phyloP scores from a whole-genome alignment of 2,113 vertebrate species.

The Carassius carassius region DNA sequence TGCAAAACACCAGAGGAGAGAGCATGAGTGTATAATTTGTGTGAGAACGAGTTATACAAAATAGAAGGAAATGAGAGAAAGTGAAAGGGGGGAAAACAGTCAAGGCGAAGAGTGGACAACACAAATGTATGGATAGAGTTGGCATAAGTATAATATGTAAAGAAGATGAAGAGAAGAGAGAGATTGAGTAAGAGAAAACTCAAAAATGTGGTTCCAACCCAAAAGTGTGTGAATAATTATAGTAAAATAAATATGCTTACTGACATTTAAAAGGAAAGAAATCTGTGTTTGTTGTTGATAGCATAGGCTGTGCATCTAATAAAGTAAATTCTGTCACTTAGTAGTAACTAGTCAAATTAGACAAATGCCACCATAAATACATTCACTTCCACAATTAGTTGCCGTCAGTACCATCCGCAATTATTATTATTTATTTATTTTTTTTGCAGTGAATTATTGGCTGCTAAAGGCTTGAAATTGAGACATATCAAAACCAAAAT shows the following conservation, averaged over 20 bases:
- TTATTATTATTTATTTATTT: not conserved
- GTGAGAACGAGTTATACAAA: conserved; percentile 17
- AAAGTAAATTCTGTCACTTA: not conserved
- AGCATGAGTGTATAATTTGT: conserved; percentile 22
- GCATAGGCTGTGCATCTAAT: not conserved
- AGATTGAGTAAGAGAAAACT: not conserved
- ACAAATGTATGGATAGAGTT: conserved; percentile 55
- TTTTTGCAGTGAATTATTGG: not conserved
- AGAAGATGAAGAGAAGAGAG: conserved; percentile 33
- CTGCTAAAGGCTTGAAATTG: not conserved
- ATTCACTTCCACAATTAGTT: not conserved
- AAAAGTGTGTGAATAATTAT: not conserved
- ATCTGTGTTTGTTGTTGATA: not conserved
- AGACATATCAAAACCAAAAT: not conserved
- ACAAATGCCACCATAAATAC: not conserved
- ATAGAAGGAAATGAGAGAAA: conserved; percentile 17
- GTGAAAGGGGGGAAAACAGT: not conserved
- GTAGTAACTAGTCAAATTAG: not conserved
- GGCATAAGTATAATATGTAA: conserved; percentile 31
- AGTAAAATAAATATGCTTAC: not conserved
- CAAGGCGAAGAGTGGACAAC: conserved; percentile 59
- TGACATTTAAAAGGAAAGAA: not conserved
- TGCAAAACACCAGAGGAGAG: conserved; percentile 72
- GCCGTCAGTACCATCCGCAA: not conserved
- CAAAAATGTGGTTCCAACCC: not conserved